A percentile compares a stretch with the other conserved stretches of the same genome.
Evolutionary conservation across 2,888 invertebrate genomes (phyloP).

Genomic region (Synanthedon formicaeformis): DNA sequence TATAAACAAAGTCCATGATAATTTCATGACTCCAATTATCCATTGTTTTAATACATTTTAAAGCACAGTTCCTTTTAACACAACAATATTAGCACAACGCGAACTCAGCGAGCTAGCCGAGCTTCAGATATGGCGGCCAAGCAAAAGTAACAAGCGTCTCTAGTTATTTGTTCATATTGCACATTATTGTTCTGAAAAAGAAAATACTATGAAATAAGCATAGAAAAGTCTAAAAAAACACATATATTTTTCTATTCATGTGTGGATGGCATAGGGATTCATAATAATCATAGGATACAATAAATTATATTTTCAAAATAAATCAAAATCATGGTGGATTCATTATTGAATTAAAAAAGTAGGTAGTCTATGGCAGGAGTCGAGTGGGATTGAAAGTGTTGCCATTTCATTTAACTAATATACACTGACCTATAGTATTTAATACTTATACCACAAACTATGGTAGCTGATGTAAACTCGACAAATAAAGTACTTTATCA

Average conservation of each 20-base stretch:
- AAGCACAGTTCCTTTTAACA: constrained; percentile 56
- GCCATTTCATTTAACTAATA: no score
- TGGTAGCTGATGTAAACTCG: no score
- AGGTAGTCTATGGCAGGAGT: no score
- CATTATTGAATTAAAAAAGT: no score
- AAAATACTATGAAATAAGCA: constrained; percentile 55
- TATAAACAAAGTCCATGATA: constrained; percentile 44
- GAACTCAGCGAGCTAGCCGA: constrained; percentile 59
- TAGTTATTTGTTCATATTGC: constrained; percentile 40
- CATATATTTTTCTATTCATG: constrained; percentile 47
- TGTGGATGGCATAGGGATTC: constrained; percentile 47
- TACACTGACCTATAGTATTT: no score
- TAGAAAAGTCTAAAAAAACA: constrained; percentile 40
- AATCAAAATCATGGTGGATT: background rate
- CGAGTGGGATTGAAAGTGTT: no score
- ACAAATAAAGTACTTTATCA: no score
- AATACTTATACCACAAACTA: no score
- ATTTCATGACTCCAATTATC: constrained; percentile 38
- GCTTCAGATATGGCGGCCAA: constrained; percentile 71
- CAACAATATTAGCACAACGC: constrained; percentile 68
- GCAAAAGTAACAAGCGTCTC: constrained; percentile 57
- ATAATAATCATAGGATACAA: constrained; percentile 31
- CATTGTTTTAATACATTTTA: constrained; percentile 46
- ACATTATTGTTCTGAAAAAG: constrained; percentile 43
- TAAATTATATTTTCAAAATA: constrained; percentile 2